phyloP scores from a whole-genome alignment of 2,113 vertebrate genomes.

The Myotis davidii region DNA sequence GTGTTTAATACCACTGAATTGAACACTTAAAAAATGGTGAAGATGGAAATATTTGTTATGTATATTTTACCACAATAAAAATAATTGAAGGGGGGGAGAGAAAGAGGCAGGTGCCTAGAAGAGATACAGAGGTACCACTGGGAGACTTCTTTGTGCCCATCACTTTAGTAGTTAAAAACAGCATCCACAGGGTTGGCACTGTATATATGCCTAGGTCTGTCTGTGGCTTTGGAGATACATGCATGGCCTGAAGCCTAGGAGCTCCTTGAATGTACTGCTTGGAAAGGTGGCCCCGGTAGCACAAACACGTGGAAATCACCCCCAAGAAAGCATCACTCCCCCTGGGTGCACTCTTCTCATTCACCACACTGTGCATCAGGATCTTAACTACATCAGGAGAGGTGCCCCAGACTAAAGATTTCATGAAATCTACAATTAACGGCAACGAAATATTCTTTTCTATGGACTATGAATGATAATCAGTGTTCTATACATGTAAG shows the following conservation, averaged over 20 bases:
- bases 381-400: background rate
- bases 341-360: background rate
- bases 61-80: background rate
- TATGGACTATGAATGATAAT: background rate
- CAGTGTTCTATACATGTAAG: background rate
- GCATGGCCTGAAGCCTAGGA: background rate
- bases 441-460: background rate
- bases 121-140: background rate
- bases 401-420: background rate
- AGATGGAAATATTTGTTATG: background rate
- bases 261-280: background rate
- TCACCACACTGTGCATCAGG: background rate
- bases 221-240: background rate
- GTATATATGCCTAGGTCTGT: background rate
- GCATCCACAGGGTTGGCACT: background rate
- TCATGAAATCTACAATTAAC: background rate
- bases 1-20: background rate
- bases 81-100: background rate
- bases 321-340: background rate
- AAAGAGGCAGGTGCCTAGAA: background rate
- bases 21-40: background rate
- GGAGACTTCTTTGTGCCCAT: background rate
- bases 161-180: background rate
- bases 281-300: background rate
- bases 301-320: background rate